Base-by-base conservation (phyloP, 2,888 invertebrate genomes). In the Clunio marinus region DNA sequence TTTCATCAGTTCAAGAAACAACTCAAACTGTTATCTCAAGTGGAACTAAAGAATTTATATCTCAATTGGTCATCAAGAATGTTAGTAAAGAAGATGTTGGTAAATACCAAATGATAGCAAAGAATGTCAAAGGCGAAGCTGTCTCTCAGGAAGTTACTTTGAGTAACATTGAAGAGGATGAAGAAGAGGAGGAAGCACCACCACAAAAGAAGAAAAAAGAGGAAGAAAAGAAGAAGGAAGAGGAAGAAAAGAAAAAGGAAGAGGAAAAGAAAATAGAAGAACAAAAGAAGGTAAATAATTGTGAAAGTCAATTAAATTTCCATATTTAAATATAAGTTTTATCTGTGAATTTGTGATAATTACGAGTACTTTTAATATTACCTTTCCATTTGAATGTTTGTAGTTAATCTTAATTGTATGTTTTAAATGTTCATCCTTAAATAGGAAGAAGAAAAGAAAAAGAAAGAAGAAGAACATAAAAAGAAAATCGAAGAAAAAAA, bases 71-170 rank as follows among this genome's bases (percentile, higher is more conserved):
- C 82, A 94, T 96, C 73, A 87, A 88, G 71, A 89, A 91, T 74
- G 87, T 92, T 27, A 85, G 87, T 71, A 85, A 87, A 75, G 80
- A 81, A 20, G 95, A 96, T 77, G 93, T 91, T 78, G 95, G 95
- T 72, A 84, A 88, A 69, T 95, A 96, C 79, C 94, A 93, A 79
- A 81, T 95, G 73, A 86, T 94, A 4, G 94, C 94, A 24, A 92
- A 89, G 77, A 95, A 95, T 77, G 93, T 93, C 74, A 94, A 95
- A 78, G 95, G 95, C 71, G 93, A 94, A 78, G 93, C 93, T 13
- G 87, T 88, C 13, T 95, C 95, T 25, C 93, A 93, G 78, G 83
- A 87, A 69, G 93, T 95, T 2, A 90, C 93, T 77, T 87, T 95
- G 65, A 86, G 88, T 60, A 93, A 93, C 72, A 86, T 93, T 73